phyloP scores from a whole-genome alignment of 2,113 vertebrate genomes.

The Charadrius vociferus region DNA sequence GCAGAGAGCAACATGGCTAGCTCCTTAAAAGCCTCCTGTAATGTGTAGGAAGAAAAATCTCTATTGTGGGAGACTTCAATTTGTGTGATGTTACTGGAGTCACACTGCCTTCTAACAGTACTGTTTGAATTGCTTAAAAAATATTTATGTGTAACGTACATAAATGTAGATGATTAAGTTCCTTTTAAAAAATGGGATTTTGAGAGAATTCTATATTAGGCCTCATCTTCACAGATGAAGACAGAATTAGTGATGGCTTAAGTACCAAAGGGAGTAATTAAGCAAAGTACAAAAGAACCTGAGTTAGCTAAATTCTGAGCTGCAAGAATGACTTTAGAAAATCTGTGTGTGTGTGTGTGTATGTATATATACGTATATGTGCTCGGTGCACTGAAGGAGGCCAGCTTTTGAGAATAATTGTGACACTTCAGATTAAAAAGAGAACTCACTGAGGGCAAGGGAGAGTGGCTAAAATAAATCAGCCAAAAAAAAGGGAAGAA shows the following conservation, averaged over 20 bases:
- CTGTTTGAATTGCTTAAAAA: not conserved
- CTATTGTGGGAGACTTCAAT: not conserved
- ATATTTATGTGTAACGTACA: not conserved
- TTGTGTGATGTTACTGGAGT: not conserved
- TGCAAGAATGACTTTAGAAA: not conserved
- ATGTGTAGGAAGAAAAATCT: not conserved
- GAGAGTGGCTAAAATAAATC: not conserved
- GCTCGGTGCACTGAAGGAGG: not conserved
- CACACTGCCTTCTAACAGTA: not conserved
- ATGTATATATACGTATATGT: not conserved
- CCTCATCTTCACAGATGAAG: not conserved
- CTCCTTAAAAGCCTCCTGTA: not conserved
- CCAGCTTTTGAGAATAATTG: not conserved
- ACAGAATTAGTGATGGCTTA: not conserved
- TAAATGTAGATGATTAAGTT: not conserved
- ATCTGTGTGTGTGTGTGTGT: not conserved
- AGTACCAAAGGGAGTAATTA: conserved; percentile 21
- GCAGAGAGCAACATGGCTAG: not conserved
- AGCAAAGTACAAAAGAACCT: not conserved
- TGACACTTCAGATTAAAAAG: not conserved
- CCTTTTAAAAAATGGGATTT: not conserved
- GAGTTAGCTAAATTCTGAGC: not conserved
- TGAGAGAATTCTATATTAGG: not conserved
- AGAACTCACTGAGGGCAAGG: not conserved
- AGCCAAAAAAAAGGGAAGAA: not conserved